Percentiles rank a stretch among this genome's conserved stretches.
phyloP scores from a whole-genome alignment of 2,888 invertebrate genomes.

The Lepidocyrtinus sp. region DNA sequence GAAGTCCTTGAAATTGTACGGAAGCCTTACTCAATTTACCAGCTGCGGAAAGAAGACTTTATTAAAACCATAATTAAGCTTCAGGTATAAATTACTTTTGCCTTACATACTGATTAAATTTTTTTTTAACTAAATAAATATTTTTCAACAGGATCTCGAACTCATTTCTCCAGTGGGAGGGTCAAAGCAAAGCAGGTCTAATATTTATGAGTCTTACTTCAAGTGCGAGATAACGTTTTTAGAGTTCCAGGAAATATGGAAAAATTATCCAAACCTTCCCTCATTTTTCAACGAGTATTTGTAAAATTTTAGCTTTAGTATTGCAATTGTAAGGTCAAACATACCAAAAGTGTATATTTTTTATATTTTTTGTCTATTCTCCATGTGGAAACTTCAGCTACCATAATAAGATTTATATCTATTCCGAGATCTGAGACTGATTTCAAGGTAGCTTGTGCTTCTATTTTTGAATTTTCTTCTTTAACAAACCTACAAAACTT shows the following conservation, averaged over 20 bases:
- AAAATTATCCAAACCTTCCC: slow-evolving; percentile 54
- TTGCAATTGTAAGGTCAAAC: not conserved
- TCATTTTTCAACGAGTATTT: slow-evolving; percentile 54
- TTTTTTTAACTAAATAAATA: not conserved
- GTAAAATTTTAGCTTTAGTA: slow-evolving; percentile 15
- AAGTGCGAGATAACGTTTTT: slow-evolving; percentile 55
- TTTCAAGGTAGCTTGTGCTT: too few species aligned
- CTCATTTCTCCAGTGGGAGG: slow-evolving; percentile 41
- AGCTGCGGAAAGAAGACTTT: slow-evolving; percentile 54
- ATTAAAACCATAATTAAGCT: slow-evolving; percentile 44
- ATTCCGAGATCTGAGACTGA: too few species aligned
- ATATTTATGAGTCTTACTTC: slow-evolving; percentile 51
- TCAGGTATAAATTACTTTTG: slow-evolving; percentile 31
- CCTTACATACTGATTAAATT: not conserved
- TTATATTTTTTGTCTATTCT: not conserved
- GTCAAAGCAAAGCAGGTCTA: slow-evolving; percentile 32
- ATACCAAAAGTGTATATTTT: not conserved
- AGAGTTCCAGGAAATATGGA: slow-evolving; percentile 60
- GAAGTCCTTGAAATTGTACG: slow-evolving; percentile 52
- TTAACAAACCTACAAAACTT: too few species aligned
- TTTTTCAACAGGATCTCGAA: slow-evolving; percentile 48
- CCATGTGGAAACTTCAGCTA: too few species aligned
- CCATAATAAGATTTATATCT: too few species aligned
- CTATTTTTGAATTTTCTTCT: too few species aligned
- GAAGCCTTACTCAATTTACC: slow-evolving; percentile 41